These are phyloP conservation scores for Agrenia bidenticulata DNA, from an alignment of 2,888 invertebrate genomes.

Conservation along the genomic window DNA sequence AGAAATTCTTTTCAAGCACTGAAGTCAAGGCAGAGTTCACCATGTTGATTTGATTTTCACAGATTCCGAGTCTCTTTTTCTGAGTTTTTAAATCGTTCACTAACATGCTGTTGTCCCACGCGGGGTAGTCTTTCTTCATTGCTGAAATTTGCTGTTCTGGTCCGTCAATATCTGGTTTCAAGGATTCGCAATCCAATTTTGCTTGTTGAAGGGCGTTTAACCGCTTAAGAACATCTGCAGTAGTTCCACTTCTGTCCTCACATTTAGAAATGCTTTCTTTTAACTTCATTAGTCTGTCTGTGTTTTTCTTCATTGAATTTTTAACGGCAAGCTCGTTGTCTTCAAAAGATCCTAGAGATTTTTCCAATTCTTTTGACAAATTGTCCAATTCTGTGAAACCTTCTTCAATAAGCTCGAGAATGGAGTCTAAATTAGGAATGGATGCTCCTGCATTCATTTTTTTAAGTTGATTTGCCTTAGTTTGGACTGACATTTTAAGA, in stretches of 20 bases:
- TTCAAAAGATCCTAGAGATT: slow-evolving; percentile 70
- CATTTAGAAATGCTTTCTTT: slow-evolving; percentile 84
- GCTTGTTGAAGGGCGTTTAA: slow-evolving; percentile 72
- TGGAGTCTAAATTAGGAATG: slow-evolving; percentile 68
- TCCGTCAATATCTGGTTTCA: slow-evolving; percentile 68
- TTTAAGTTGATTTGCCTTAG: slow-evolving; percentile 76
- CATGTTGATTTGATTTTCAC: slow-evolving; percentile 76
- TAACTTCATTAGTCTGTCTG: slow-evolving; percentile 70
- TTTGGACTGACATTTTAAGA: slow-evolving; percentile 72
- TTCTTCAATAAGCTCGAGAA: slow-evolving; percentile 69
- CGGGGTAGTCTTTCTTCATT: slow-evolving; percentile 73
- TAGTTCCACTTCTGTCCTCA: slow-evolving; percentile 85
- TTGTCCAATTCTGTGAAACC: slow-evolving; percentile 74
- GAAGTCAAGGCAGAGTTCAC: slow-evolving; percentile 71
- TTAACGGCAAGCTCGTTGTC: slow-evolving; percentile 73
- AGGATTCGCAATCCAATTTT: slow-evolving; percentile 69
- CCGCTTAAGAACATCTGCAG: slow-evolving; percentile 76
- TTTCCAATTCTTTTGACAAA: slow-evolving; percentile 73
- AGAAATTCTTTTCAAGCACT: slow-evolving; percentile 82
- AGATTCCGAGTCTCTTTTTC: slow-evolving; percentile 79
- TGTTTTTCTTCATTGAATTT: slow-evolving; percentile 69
- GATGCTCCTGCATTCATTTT: slow-evolving; percentile 72
- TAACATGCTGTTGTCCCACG: slow-evolving; percentile 72
- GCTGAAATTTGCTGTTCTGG: slow-evolving; percentile 70
- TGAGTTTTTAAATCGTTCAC: slow-evolving; percentile 79